These are phyloP conservation scores for Thomomys bottae DNA, from an alignment of 2,113 vertebrate species.

Conservation along the genomic window DNA sequence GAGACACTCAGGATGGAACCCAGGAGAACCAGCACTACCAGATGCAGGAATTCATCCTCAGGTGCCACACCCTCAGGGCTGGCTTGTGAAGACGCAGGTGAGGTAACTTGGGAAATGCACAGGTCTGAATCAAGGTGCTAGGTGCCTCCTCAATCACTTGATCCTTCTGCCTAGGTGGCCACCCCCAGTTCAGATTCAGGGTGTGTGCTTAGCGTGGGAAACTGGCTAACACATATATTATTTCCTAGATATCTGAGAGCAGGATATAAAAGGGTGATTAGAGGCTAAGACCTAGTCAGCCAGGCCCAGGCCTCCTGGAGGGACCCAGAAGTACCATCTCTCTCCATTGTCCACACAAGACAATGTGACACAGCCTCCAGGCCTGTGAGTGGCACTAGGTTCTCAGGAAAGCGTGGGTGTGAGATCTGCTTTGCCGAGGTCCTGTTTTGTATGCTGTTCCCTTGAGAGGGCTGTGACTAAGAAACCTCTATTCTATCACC, in stretches of 20 bases:
- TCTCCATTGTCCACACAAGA: background rate
- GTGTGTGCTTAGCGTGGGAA: background rate
- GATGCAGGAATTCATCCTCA: background rate
- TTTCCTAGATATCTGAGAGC: background rate
- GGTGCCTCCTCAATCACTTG: background rate
- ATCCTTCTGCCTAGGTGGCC: background rate
- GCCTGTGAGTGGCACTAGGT: background rate
- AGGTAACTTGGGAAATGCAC: background rate
- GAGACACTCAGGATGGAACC: background rate
- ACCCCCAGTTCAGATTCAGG: background rate
- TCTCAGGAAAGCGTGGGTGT: background rate
- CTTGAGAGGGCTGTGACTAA: background rate
- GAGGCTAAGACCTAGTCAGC: background rate
- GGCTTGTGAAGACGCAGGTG: background rate
- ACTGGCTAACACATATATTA: background rate
- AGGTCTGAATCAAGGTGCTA: background rate
- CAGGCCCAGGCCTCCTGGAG: background rate
- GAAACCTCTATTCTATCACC: background rate
- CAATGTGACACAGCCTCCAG: background rate
- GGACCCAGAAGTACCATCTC: background rate
- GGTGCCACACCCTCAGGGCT: background rate
- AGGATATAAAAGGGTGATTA: background rate
- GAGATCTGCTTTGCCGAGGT: background rate
- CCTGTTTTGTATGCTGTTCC: background rate
- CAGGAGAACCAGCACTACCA: background rate